Base-by-base conservation (phyloP, 1,140 invertebrate genomes). In the Monochamus saltuarius region DNA sequence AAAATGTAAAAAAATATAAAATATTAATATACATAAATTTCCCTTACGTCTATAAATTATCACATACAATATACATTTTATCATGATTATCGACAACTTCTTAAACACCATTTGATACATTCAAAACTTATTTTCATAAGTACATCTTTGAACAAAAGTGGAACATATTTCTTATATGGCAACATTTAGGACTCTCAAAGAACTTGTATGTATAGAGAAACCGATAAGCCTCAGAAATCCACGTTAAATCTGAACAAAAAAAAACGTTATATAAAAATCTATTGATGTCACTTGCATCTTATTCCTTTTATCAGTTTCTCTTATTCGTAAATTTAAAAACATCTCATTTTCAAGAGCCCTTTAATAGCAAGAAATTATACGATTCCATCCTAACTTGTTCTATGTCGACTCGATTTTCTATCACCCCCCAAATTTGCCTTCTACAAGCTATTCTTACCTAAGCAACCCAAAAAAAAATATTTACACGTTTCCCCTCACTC, bases 1-100 rank as follows among this genome's bases (percentile, higher is more conserved):
- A 59, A 53, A 39, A 53, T 50, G 45, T 37, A 29, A 38, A 46
- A 65, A 65, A 55, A 65, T 60, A 61, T 60, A 60, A 60, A 58
- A 57, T 57, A 65, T 61, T 60, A 61, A 64, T 56, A 53, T 61
- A 57, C 49, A 38, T 57, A 14, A 22, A 62, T 49, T 46, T 50
- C 29, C 22, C 35, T 36, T 57, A 57, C n/a, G 53, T 46, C 54
- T 65, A 61, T 51, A 57, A 54, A 64, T 57, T 57, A 56, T 64
- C 52, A 60, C 57, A 60, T 60, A 58, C 51, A 60, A 62, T 52
- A 61, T 59, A 65, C 47, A 46, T 46, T 35, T 45, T 51, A 56
- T 45, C 19, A 52, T 60, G 34, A 58, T 49, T 42, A 47, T 53
- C 42, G 37, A 17, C 43, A 35, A 52, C 45, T 11, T 37, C 46